Evolutionary conservation across 2,797 vertebrate species (phyloP).

Genomic region (Otolemur crassicaudatus): DNA sequence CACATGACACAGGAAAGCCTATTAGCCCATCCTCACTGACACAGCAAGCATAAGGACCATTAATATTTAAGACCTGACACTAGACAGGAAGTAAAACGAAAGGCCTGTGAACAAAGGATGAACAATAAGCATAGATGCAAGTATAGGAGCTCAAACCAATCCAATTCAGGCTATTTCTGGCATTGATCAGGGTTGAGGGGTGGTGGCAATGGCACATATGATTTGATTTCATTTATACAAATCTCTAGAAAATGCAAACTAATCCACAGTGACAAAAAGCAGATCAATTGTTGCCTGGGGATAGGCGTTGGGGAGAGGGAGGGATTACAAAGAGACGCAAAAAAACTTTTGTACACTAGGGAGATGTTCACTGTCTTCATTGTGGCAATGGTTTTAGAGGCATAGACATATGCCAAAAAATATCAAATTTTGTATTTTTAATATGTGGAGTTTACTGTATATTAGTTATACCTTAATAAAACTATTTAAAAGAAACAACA

Average conservation of each 20-base stretch:
- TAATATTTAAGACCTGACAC: neutral
- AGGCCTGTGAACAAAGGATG: neutral
- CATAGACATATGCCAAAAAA: neutral
- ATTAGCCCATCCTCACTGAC: neutral
- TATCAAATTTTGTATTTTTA: neutral
- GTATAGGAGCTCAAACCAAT: neutral
- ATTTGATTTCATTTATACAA: neutral
- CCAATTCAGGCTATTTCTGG: neutral
- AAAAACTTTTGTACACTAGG: neutral
- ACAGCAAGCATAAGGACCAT: neutral
- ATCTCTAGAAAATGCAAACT: neutral
- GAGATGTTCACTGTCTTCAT: neutral
- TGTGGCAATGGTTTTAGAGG: neutral
- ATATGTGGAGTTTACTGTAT: neutral
- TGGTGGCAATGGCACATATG: neutral
- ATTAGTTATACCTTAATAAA: neutral
- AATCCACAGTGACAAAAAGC: neutral
- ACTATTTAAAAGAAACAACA: neutral
- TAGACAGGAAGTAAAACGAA: neutral
- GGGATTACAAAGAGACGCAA: neutral
- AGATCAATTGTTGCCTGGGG: neutral
- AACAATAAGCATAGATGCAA: neutral
- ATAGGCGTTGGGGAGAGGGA: neutral
- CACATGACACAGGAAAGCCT: neutral
- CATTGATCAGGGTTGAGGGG: neutral